These are phyloP conservation scores for Ictidomys tridecemlineatus DNA, from an alignment of 2,113 vertebrate genomes.

Conservation along the genomic window DNA sequence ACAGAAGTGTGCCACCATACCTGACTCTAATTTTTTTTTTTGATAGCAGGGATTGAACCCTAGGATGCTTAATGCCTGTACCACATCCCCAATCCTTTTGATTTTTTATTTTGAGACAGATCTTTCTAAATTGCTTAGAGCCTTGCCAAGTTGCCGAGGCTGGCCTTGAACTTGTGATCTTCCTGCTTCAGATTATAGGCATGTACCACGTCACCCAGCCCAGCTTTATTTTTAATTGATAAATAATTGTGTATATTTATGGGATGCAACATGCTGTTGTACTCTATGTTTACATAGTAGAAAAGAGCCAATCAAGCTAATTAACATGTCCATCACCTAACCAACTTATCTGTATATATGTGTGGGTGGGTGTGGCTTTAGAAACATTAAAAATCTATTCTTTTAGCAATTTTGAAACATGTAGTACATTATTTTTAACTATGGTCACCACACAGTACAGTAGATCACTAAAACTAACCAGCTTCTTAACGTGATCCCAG, in stretches of 20 bases:
- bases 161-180: too few species aligned
- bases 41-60: too few species aligned
- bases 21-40: too few species aligned
- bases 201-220: too few species aligned
- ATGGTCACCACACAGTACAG: neutral
- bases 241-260: neutral
- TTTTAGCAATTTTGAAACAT: neutral
- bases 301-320: neutral
- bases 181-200: too few species aligned
- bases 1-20: too few species aligned
- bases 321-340: neutral
- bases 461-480: neutral
- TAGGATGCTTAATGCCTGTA: too few species aligned
- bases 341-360: neutral
- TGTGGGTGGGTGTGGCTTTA: too few species aligned
- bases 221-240: neutral
- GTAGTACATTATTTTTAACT: neutral
- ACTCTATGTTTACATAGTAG: neutral
- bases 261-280: neutral
- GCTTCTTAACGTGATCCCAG: constrained; percentile 30
- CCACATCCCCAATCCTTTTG: too few species aligned
- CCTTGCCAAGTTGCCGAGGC: too few species aligned
- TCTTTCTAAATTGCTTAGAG: too few species aligned
- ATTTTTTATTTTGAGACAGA: too few species aligned
- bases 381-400: neutral